These are phyloP conservation scores for Silurus glanis DNA, from an alignment of 2,113 vertebrate genomes.

Conservation along the genomic window DNA sequence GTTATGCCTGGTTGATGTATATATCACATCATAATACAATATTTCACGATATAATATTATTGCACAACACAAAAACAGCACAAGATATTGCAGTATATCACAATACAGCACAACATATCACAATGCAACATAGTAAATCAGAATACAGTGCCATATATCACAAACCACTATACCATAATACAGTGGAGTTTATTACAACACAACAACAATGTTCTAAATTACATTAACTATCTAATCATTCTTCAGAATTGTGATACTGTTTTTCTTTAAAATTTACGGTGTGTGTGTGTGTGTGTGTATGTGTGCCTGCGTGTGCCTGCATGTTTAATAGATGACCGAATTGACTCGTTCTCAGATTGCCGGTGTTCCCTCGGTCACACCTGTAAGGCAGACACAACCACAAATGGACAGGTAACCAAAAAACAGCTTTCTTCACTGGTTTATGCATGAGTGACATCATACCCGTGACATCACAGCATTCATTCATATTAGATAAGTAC, in stretches of 20 bases:
- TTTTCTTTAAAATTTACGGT: not conserved
- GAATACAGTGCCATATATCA: not conserved
- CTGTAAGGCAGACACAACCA: constrained; percentile 63
- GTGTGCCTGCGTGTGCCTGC: constrained; percentile 26
- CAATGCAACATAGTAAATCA: not conserved
- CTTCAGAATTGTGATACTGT: not conserved
- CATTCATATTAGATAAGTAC: not conserved
- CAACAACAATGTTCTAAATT: not conserved
- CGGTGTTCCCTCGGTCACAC: constrained; percentile 59
- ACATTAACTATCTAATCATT: not conserved
- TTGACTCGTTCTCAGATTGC: constrained; percentile 74
- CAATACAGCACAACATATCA: not conserved
- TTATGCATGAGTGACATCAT: not conserved
- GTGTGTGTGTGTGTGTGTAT: constrained; percentile 38
- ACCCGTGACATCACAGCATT: not conserved
- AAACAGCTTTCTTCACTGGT: not conserved
- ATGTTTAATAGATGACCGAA: constrained; percentile 78
- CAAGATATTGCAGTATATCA: not conserved
- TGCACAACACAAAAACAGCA: no score
- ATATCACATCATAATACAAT: no score
- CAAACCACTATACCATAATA: no score
- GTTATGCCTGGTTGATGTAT: no score
- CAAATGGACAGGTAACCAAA: constrained; percentile 77
- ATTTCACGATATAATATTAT: no score
- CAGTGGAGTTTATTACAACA: no score